Evolutionary conservation across 2,888 invertebrate species (phyloP), one percentile per base, ranked within the genome.

Genomic region (Neuroscelio doddi): DNA sequence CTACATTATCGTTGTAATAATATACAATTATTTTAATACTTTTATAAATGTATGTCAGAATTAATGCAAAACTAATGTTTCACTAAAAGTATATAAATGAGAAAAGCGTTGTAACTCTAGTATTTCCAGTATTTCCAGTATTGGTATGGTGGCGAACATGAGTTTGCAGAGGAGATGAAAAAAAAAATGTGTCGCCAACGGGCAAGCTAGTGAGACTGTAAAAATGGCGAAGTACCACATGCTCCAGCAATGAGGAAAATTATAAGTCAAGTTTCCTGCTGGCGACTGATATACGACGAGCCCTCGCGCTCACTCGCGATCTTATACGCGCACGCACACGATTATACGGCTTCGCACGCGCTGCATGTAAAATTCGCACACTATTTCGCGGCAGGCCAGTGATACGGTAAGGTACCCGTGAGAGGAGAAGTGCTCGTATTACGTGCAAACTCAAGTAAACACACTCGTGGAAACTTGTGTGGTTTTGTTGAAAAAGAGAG

Each of bases 241-340:
- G 51, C 8, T 15, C 26, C 32, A 30, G 32, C 32, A 34, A 51
- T 34, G 36, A 30, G 59, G 52, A 59, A 72, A 73, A 73, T 75
- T 73, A 69, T 66, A 70, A 65, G 50, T 47, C 51, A 68, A 73
- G 62, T 76, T 75, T 74, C 39, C 57, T 64, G 32, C n/a, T 50
- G 10, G 27, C 39, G 55, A 39, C 62, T 68, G 68, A 70, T 64
- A 64, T 69, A 74, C 59, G 63, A 34, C 51, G 47, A 27, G 30
- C 42, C 44, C 41, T 47, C n/a, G 10, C 16, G 32, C 46, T 24
- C 14, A 32, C 42, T 29, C 41, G 42, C 39, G 49, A 46, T 55
- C 53, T 29, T 44, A 47, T 16, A 3, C 15, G 38, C 15, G 12
- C 14, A 3, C 15, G 38, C 15, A 32, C 10, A 12, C 21, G 3